phyloP scores from a whole-genome alignment of 2,113 vertebrate genomes.

The Bathybates hornii region DNA sequence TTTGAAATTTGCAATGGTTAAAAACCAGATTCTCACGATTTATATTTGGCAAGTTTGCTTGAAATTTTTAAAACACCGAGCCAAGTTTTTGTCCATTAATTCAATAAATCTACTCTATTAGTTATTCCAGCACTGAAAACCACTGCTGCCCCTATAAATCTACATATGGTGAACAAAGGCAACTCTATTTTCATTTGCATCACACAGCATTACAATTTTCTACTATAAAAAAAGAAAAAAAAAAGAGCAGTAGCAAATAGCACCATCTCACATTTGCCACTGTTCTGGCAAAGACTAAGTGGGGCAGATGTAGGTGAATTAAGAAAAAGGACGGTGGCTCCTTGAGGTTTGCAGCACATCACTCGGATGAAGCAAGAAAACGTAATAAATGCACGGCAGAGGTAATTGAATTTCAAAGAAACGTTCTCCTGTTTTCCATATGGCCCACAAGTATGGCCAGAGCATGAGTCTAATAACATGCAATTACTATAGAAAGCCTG shows the following conservation, averaged over 20 bases:
- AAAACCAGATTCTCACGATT: rapidly evolving
- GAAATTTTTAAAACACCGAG: neutral
- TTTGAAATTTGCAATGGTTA: neutral
- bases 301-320: slow-evolving; percentile 33
- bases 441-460: slow-evolving; percentile 7
- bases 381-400: slow-evolving; percentile 24
- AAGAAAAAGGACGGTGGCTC: slow-evolving; percentile 26
- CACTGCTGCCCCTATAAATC: neutral
- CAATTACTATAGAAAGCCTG: neutral
- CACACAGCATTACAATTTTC: neutral
- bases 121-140: neutral
- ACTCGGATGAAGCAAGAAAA: slow-evolving; percentile 37
- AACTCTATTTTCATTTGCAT: neutral
- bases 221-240: neutral
- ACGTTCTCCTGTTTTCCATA: slow-evolving; percentile 43
- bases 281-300: neutral
- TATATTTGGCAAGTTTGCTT: neutral
- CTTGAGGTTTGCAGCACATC: slow-evolving; percentile 40
- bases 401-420: slow-evolving; percentile 57
- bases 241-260: neutral
- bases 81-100: neutral
- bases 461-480: slow-evolving; percentile 15
- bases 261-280: neutral
- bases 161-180: neutral
- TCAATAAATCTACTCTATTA: neutral